Conservation (phyloP, 2,113 vertebrate genomes). For the Cacatua alba region DNA sequence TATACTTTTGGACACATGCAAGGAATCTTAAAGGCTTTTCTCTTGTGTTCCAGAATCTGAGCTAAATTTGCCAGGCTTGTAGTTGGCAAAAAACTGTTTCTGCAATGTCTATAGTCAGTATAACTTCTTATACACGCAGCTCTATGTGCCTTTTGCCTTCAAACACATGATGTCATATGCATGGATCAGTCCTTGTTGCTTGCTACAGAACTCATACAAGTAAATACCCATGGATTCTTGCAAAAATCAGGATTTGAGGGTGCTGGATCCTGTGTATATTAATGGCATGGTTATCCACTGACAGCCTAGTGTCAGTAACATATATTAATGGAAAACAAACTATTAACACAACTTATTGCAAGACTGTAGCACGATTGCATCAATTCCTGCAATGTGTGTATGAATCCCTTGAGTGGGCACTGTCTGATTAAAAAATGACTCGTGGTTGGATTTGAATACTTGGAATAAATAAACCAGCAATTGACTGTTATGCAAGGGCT, state of each 20-base stretch:
- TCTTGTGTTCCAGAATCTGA: neutral
- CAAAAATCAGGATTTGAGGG: neutral
- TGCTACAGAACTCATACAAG: neutral
- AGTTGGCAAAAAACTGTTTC: neutral
- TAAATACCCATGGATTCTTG: neutral
- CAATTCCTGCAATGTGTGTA: conserved; percentile 35
- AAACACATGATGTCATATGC: neutral
- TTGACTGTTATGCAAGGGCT: conserved; percentile 47
- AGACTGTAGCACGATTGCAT: conserved; percentile 27
- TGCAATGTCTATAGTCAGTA: neutral
- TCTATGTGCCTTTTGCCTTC: neutral
- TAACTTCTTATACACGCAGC: neutral
- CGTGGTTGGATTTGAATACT: conserved; percentile 1
- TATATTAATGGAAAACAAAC: neutral
- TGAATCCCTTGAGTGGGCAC: conserved; percentile 16
- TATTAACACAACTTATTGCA: conserved; percentile 20
- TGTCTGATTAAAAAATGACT: conserved; percentile 19
- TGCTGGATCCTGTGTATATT: neutral
- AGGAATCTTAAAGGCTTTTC: neutral
- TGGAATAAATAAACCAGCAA: conserved; percentile 43
- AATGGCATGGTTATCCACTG: neutral
- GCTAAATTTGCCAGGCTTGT: neutral
- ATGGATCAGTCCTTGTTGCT: neutral
- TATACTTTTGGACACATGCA: neutral
- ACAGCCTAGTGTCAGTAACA: neutral